These are phyloP conservation scores for Nothoprocta perdicaria DNA, from an alignment of 2,113 vertebrate genomes.

Conservation along the genomic window DNA sequence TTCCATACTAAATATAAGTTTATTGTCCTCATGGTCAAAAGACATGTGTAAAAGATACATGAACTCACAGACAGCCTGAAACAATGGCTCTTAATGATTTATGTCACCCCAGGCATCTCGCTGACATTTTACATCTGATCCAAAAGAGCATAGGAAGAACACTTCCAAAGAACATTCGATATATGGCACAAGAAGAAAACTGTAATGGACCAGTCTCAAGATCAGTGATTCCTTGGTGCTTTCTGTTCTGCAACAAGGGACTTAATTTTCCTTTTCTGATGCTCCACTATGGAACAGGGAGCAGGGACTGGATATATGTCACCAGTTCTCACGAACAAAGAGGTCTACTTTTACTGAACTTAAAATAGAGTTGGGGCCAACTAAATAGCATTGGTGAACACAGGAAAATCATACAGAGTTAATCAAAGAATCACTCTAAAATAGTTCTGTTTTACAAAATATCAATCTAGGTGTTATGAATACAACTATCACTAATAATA, in stretches of 20 bases:
- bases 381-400: not conserved
- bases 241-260: not conserved
- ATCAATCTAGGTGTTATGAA: not conserved
- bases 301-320: not conserved
- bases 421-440: not conserved
- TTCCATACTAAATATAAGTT: not conserved
- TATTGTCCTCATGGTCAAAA: not conserved
- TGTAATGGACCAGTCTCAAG: not conserved
- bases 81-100: not conserved
- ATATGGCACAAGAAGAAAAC: not conserved
- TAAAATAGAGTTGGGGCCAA: not conserved
- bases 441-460: not conserved
- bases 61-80: not conserved
- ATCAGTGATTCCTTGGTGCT: not conserved
- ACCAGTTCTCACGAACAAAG: not conserved
- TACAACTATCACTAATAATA: not conserved
- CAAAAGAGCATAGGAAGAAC: not conserved
- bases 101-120: not conserved
- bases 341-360: not conserved
- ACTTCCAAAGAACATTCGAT: not conserved
- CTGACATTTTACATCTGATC: not conserved
- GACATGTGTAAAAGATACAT: not conserved
- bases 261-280: not conserved
- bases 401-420: not conserved
- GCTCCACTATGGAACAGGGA: not conserved